Base-by-base conservation (phyloP, 2,113 vertebrate genomes). In the Eclectus roratus region DNA sequence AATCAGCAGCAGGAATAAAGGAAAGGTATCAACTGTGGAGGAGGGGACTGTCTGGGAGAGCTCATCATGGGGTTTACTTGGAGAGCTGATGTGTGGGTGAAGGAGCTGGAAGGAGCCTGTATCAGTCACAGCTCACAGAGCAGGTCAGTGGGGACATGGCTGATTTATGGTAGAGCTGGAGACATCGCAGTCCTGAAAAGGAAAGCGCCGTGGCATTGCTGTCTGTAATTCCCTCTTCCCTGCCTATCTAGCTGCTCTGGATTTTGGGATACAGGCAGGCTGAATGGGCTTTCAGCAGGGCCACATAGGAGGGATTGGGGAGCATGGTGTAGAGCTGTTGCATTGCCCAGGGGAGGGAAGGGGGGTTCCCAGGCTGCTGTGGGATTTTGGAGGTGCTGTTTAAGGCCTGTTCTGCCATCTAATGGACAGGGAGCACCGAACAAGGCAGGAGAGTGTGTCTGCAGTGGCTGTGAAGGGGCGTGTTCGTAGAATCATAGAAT, bases 121-220 rank as follows among this genome's bases (percentile, higher is more conserved):
- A 27, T 58, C 60, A 8, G 90, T 56, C 89, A 77, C 80, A 37
- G 90, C 60, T 89, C 25, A 6, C 10, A 17, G 70, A 58, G 65
- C 81, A 47, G n/a, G 31, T 10, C 27, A 6, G 3, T 4, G 46
- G 19, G 17, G 4, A 33, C 8, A 6, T 0, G 10, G 33, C 13
- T 70, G 85, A 81, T 89, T 68, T 50, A 50, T 21, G 17, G 70
- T 10, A 4, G 37, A 46, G 52, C 21, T 1, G 2, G 70, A 72
- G 89, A 33, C 4, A 1, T 2, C 13, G 47, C 41, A 12, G 46
- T 2, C 64, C 76, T 18, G 41, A 56, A 60, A 23, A 49, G 50
- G 50, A 64, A 47, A 63, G 43, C 52, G 14, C 14, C 7, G 1
- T 8, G 10, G 11, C 0, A 0, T 18, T 4, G 7, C 61, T 33